phyloP scores from a whole-genome alignment of 2,888 invertebrate genomes.

The Cynaeus angustus region DNA sequence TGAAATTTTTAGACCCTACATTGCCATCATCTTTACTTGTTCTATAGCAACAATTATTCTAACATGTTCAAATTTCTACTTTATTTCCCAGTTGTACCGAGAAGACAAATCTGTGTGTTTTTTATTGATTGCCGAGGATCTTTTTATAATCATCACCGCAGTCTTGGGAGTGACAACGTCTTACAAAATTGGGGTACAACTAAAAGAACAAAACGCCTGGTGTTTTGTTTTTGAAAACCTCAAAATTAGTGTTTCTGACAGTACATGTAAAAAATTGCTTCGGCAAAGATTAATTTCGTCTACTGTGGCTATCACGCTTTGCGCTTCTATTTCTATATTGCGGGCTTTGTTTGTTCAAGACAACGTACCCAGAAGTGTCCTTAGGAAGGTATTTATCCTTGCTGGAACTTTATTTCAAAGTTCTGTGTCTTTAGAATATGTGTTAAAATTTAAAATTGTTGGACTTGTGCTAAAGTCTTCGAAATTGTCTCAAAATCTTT shows the following conservation, averaged over 20 bases:
- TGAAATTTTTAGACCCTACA: background rate
- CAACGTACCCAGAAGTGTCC: too few species aligned
- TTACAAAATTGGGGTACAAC: background rate
- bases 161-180: background rate
- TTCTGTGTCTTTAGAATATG: background rate
- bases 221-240: too few species aligned
- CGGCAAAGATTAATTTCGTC: too few species aligned
- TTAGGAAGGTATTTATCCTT: too few species aligned
- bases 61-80: background rate
- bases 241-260: too few species aligned
- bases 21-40: background rate
- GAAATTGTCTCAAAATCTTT: too few species aligned
- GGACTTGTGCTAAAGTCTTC: too few species aligned
- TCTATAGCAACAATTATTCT: background rate
- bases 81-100: background rate
- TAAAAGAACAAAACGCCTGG: conserved; percentile 2
- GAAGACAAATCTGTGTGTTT: conserved; percentile 7
- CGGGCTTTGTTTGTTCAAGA: too few species aligned
- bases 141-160: background rate
- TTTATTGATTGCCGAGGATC: background rate
- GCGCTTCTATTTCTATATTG: too few species aligned
- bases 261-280: too few species aligned
- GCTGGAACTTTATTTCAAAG: too few species aligned
- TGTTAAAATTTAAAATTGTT: background rate
- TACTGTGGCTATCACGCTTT: too few species aligned